phyloP scores from a whole-genome alignment of 2,113 vertebrate genomes.

The Dipodomys spectabilis region DNA sequence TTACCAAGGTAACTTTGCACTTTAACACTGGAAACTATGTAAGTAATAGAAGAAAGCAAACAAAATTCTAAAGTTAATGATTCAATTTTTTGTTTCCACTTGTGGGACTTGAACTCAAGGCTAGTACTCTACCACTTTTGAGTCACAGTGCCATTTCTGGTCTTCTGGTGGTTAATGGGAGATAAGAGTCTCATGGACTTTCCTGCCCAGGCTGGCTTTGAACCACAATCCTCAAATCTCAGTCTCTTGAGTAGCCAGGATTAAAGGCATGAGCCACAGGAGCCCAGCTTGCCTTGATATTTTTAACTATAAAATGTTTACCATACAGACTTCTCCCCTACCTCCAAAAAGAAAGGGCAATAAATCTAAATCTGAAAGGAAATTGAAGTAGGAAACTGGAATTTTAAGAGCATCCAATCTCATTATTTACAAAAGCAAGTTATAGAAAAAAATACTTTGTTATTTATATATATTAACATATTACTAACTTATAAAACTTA shows the following conservation, averaged over 20 bases:
- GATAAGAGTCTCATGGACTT: no score
- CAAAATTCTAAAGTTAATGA: not conserved
- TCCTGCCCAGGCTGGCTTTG: no score
- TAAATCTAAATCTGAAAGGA: slow-evolving; percentile 7
- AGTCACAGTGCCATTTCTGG: no score
- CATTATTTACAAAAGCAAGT: not conserved
- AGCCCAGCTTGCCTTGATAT: no score
- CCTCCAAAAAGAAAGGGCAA: not conserved
- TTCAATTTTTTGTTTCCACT: no score
- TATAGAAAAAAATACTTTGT: not conserved
- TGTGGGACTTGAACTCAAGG: no score
- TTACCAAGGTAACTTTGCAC: not conserved
- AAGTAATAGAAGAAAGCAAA: not conserved
- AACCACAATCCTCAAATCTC: no score
- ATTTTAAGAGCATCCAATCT: not conserved
- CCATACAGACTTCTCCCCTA: not conserved
- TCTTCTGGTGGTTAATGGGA: no score
- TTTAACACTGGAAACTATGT: not conserved
- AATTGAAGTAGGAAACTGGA: not conserved
- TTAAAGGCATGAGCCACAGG: no score
- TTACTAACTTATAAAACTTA: not conserved
- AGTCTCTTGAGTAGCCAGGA: no score
- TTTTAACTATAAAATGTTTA: not conserved
- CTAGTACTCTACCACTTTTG: no score
- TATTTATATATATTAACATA: not conserved